Conservation (phyloP, 37 sponge, comb jelly and placozoan species). For the Petrosia ficiformis region DNA sequence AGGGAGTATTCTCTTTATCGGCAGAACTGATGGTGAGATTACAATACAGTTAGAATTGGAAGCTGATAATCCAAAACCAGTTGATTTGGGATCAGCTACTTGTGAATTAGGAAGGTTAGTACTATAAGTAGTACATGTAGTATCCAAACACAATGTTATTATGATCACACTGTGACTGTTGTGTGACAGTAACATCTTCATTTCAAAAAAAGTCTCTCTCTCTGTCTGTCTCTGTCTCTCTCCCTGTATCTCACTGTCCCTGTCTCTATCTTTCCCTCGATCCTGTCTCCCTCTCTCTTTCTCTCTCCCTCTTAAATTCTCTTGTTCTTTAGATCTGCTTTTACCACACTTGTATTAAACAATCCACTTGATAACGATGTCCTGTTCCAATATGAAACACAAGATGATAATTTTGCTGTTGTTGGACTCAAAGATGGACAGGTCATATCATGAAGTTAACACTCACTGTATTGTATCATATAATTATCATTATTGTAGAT, state of each 20-base stretch:
- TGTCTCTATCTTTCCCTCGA: background rate
- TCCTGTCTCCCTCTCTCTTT: background rate
- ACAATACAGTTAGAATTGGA: constrained; percentile 75
- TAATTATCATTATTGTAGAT: constrained; percentile 24
- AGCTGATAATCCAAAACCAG: constrained; percentile 67
- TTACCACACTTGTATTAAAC: background rate
- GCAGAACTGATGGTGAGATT: constrained; percentile 74
- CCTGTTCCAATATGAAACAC: background rate
- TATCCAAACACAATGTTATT: background rate
- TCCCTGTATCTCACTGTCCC: constrained; percentile 7
- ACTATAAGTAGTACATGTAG: background rate
- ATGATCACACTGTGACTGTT: background rate
- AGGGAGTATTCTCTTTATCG: constrained; percentile 46
- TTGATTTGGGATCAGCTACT: constrained; percentile 29
- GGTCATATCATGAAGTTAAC: background rate
- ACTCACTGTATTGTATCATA: background rate
- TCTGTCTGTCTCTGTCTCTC: constrained; percentile 37
- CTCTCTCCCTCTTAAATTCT: background rate
- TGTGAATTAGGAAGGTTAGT: constrained; percentile 79
- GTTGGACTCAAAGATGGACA: background rate
- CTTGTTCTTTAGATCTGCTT: constrained; percentile 1
- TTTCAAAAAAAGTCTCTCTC: constrained; percentile 24
- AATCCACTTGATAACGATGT: background rate
- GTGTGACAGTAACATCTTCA: background rate
- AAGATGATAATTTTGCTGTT: background rate